phyloP scores from a whole-genome alignment of 2,888 invertebrate genomes.

The Dicranocentrus wangi region DNA sequence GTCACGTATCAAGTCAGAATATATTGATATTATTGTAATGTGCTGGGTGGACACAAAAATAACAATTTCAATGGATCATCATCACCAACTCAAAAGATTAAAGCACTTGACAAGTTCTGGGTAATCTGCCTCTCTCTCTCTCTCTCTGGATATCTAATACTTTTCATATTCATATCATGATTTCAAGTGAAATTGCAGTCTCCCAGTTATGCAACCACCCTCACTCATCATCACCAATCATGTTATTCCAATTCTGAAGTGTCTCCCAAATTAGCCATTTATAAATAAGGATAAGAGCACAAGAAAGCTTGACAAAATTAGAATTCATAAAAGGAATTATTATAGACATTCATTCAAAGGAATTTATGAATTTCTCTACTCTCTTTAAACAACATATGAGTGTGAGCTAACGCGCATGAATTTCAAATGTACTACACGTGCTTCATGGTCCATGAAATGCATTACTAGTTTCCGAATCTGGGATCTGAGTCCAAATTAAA shows the following conservation, averaged over 20 bases:
- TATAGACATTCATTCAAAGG: background rate
- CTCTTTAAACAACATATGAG: too few species aligned
- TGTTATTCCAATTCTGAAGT: conserved; percentile 4
- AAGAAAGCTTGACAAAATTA: background rate
- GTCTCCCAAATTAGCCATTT: too few species aligned
- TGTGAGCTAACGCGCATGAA: too few species aligned
- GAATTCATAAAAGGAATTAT: background rate
- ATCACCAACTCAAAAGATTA: background rate
- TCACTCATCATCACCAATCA: too few species aligned
- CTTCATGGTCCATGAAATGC: conserved; percentile 43
- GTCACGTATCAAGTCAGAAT: too few species aligned
- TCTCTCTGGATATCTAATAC: conserved; percentile 1
- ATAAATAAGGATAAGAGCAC: too few species aligned
- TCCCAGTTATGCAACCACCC: too few species aligned
- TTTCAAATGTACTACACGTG: too few species aligned
- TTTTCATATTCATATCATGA: background rate
- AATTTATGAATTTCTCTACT: background rate
- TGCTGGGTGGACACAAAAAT: conserved; percentile 1
- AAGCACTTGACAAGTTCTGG: background rate
- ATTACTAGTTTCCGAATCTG: too few species aligned
- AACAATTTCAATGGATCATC: conserved; percentile 9
- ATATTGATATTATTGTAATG: too few species aligned
- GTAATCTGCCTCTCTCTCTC: background rate
- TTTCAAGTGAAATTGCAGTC: too few species aligned
- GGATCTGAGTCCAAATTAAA: too few species aligned